Percentiles rank a stretch among this genome's conserved stretches.
Conservation (phyloP, 2,888 invertebrate species). For the Pseudococcus jackbeardsleyi region DNA sequence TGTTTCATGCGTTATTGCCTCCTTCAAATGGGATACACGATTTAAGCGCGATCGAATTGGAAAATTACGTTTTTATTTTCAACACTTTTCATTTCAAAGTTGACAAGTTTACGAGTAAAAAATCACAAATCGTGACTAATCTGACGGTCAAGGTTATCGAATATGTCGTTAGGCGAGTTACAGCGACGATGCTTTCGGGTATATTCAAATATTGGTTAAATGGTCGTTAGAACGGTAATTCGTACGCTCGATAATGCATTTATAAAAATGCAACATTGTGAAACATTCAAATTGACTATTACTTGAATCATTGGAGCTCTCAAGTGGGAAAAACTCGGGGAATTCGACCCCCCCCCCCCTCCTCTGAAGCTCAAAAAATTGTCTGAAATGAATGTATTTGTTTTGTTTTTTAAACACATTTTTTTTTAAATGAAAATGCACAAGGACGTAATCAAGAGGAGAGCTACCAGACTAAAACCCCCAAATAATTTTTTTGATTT, state of each 20-base stretch:
- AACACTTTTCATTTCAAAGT: conserved; percentile 56
- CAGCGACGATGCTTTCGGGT: neutral
- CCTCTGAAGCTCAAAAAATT: no score
- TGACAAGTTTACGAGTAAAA: conserved; percentile 58
- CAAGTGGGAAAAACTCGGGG: no score
- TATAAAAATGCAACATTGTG: conserved; percentile 31
- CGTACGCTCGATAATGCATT: conserved; percentile 7
- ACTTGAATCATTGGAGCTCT: neutral
- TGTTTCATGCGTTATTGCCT: neutral
- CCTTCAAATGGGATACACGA: neutral
- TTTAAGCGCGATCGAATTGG: neutral
- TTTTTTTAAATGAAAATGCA: no score
- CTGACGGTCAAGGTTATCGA: conserved; percentile 58
- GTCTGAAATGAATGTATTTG: no score
- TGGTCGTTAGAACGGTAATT: neutral
- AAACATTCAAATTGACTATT: neutral
- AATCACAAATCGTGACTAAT: conserved; percentile 60
- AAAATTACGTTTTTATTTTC: conserved; percentile 47
- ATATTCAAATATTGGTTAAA: neutral
- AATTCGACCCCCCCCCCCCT: no score
- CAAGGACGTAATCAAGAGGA: no score
- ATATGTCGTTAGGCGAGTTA: conserved; percentile 50
- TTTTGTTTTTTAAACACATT: no score
- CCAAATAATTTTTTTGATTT: no score
- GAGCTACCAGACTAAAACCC: no score